Evolutionary conservation across 2,888 invertebrate species (phyloP), one percentile per base, ranked within the genome.

Genomic region (Lasius fuliginosus): DNA sequence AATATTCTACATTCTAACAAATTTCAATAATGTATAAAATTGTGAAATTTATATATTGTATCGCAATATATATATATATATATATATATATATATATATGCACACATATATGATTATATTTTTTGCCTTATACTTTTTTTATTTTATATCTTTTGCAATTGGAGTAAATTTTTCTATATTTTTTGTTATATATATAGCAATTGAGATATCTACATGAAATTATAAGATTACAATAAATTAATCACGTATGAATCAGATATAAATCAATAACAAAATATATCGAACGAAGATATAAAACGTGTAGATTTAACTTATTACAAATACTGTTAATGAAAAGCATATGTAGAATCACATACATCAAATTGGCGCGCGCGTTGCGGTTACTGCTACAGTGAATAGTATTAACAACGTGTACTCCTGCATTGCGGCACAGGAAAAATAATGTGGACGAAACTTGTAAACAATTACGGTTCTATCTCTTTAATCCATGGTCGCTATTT

Each of bases 361-460:
- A 30, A 60, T 36, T 65, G 11, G 36, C n/a, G 6, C 18, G 49
- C 18, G n/a, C 49, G 49, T 49, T 49, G 49, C 49, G 6, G n/a
- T 18, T 40, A 36, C 33, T 77, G 36, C 64, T 49, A 74, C 68
- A 42, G 67, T 42, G 64, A 30, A 12, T 71, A 53, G 30, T 60
- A 58, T 81, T 85, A 85, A 86, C 76, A 84, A 85, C 62, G 27
- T 49, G 33, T 49, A 49, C 73, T 81, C 60, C 89, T 69, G 90
- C 90, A 89, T 85, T 89, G 89, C 90, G 89, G 83, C 82, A 89
- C 40, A 60, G 77, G 27, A 64, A 84, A 56, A 58, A 62, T 64
- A 30, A 49, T 46, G 18, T 67, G 33, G 23, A n/a, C 18, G 12
- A 40, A 77, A 68, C 40, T 82, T 65, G n/a, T 40, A 27, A 60